phyloP scores from a whole-genome alignment of 92 coral and sea anemone species.

The Heteractis magnifica region DNA sequence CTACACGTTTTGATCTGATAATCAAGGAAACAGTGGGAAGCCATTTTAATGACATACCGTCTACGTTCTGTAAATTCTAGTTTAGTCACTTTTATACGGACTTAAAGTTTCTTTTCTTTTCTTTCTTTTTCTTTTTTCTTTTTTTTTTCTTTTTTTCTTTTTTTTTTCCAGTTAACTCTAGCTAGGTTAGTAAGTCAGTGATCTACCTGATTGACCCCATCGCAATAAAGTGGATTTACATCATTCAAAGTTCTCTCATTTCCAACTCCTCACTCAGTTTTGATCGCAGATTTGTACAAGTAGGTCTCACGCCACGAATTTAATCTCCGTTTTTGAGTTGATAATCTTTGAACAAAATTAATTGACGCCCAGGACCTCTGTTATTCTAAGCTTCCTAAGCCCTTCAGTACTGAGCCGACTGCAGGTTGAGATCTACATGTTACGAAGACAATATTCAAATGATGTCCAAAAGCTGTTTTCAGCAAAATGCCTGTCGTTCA shows the following conservation, averaged over 20 bases:
- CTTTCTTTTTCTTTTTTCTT: too few species aligned
- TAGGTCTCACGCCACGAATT: neutral
- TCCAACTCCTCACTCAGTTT: neutral
- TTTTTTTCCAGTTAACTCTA: too few species aligned
- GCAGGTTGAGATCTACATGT: neutral
- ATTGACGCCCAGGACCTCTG: neutral
- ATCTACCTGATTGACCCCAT: too few species aligned
- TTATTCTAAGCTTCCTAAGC: slow-evolving; percentile 3
- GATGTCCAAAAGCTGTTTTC: neutral
- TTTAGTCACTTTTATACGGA: too few species aligned
- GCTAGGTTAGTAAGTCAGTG: too few species aligned
- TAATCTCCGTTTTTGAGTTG: neutral
- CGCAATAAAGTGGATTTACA: neutral
- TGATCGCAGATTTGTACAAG: neutral
- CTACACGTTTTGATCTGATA: too few species aligned
- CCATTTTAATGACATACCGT: too few species aligned
- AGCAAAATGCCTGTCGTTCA: neutral
- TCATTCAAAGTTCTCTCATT: neutral
- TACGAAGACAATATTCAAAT: neutral
- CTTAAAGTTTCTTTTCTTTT: too few species aligned
- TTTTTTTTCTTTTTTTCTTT: too few species aligned
- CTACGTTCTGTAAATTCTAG: too few species aligned
- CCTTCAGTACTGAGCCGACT: neutral
- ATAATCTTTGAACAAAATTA: slow-evolving; percentile 4
- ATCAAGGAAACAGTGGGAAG: too few species aligned